Conservation (phyloP, 2,797 vertebrate genomes). For the Coranthus polyacanthus region DNA sequence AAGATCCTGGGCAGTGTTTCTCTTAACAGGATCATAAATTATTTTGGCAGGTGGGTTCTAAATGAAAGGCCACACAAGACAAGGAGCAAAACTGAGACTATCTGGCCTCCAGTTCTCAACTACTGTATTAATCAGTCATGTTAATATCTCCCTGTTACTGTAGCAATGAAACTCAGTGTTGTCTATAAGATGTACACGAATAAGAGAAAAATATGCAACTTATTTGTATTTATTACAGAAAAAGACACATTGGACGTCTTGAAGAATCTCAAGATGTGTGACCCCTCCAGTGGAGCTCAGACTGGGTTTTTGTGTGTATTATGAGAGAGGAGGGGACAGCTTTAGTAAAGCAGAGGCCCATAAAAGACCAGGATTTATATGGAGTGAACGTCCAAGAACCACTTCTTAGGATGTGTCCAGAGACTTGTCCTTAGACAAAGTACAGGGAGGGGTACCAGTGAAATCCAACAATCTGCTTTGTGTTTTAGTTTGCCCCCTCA, state of each 20-base stretch:
- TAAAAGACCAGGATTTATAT: constrained; percentile 78
- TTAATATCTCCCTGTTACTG: background rate
- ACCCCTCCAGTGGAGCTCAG: constrained; percentile 30
- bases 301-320: constrained; percentile 19
- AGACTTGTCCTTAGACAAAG: constrained; percentile 62
- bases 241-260: constrained; percentile 14
- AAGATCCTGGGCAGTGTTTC: constrained; percentile 74
- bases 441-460: constrained; percentile 51
- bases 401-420: constrained; percentile 70
- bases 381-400: constrained; percentile 67
- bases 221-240: constrained; percentile 3
- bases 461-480: constrained; percentile 48
- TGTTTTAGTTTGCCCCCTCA: constrained; percentile 23
- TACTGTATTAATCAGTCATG: constrained; percentile 48
- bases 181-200: background rate
- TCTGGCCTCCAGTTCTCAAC: constrained; percentile 47
- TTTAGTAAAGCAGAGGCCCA: constrained; percentile 62
- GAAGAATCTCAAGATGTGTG: constrained; percentile 30
- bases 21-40: constrained; percentile 81
- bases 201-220: constrained; percentile 1
- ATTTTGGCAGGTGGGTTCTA: constrained; percentile 76
- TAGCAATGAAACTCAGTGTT: constrained; percentile 1
- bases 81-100: constrained; percentile 54
- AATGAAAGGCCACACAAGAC: constrained; percentile 72
- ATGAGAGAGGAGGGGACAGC: constrained; percentile 40